Evolutionary conservation across 2,888 invertebrate species (phyloP), one percentile per base, ranked within the genome.

Genomic region (Drosophila prolongata): DNA sequence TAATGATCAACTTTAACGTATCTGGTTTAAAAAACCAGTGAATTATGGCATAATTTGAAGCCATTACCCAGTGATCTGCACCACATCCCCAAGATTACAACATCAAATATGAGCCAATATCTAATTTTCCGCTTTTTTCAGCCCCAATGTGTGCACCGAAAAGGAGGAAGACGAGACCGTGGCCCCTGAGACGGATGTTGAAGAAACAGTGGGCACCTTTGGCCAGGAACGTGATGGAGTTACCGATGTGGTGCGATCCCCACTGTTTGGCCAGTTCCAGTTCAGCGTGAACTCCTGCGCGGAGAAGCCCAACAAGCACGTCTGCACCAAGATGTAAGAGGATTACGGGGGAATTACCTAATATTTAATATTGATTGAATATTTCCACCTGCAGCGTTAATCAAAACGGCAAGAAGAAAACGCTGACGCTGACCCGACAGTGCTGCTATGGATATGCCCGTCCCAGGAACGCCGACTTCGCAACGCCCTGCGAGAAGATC

Each of bases 371-470:
- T 35, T 64, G 40, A 43, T 30, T 59, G 24, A 6, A 49, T 50
- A 34, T 34, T 6, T 44, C 38, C 34, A 5, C 46, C 47, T 58
- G 9, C 75, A 95, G 95, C 78, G 91, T 93, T 43, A 93, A 93
- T 80, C 93, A 93, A 79, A 93, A 94, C 80, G 94, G 94, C 19
- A 93, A 94, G 40, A 94, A 94, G 76, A 95, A 94, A 90, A 95
- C 94, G 2, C 91, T 94, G 75, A 94, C 93, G 13, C 93, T 95
- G 53, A 94, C 94, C 19, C 94, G 95, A 78, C 94, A 95, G 89
- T 96, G 96, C 90, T 96, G 96, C 90, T 94, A 94, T 86, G 95
- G 95, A 42, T 95, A 92, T 90, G 92, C 93, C 60, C 92, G 94
- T 55, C 83, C 89, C 68, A 87, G 88, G 64, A 91, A 90, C 67